phyloP scores from a whole-genome alignment of 2,888 invertebrate genomes.

The Leucophenga montana region DNA sequence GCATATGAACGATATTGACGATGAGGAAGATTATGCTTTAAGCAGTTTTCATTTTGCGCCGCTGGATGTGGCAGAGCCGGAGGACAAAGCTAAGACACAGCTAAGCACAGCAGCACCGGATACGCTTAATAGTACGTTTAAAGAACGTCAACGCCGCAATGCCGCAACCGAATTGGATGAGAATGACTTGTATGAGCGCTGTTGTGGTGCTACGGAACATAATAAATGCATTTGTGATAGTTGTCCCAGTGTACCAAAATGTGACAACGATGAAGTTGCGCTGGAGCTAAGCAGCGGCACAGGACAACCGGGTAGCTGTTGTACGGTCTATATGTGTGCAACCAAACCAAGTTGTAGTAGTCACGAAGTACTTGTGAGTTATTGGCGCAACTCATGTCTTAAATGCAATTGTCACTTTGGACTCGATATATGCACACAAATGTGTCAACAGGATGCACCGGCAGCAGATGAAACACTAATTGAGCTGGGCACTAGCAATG shows the following conservation, averaged over 20 bases:
- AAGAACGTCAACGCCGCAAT: slow-evolving; percentile 33
- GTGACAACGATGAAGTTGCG: slow-evolving; percentile 49
- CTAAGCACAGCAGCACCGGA: slow-evolving; percentile 10
- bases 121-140: slow-evolving; percentile 9
- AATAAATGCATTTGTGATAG: slow-evolving; percentile 58
- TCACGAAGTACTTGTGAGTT: slow-evolving; percentile 49
- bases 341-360: slow-evolving; percentile 50
- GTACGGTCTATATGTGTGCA: slow-evolving; percentile 73
- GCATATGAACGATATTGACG: too few relatives aligned
- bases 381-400: slow-evolving; percentile 52
- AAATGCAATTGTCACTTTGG: slow-evolving; percentile 58
- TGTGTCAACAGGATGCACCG: slow-evolving; percentile 13
- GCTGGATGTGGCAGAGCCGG: too few relatives aligned
- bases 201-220: slow-evolving; percentile 31
- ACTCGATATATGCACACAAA: slow-evolving; percentile 15
- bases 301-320: slow-evolving; percentile 72
- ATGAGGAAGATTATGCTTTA: neutral
- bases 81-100: neutral
- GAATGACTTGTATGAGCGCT: slow-evolving; percentile 23
- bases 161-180: slow-evolving; percentile 42
- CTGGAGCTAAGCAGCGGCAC: slow-evolving; percentile 51
- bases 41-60: too few relatives aligned
- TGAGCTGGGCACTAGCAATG: too few relatives aligned
- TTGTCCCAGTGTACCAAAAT: slow-evolving; percentile 52
- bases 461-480: slow-evolving; percentile 14